Percentiles rank a stretch among this genome's conserved stretches.
Evolutionary conservation across 2,888 invertebrate genomes (phyloP).

Genomic region (Alloplasta piceator): DNA sequence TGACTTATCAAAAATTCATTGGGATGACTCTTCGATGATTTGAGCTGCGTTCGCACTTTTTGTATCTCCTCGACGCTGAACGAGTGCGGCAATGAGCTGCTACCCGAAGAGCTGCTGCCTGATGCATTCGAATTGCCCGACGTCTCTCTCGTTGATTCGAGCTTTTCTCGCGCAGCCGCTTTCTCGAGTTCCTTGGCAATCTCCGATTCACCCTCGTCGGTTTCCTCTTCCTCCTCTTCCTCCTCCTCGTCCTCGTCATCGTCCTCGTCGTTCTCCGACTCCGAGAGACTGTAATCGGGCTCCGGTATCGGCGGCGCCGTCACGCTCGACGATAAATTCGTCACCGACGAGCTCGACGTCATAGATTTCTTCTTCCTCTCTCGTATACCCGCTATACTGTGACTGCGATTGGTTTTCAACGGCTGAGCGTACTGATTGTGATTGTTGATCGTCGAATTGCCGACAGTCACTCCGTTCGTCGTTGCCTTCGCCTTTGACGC

Average conservation of each 20-base stretch:
- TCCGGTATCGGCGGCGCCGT: constrained; percentile 93
- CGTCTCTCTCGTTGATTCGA: constrained; percentile 82
- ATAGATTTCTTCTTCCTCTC: constrained; percentile 82
- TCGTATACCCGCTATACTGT: constrained; percentile 79
- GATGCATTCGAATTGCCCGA: constrained; percentile 83
- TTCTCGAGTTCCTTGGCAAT: constrained; percentile 85
- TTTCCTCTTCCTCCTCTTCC: constrained; percentile 86
- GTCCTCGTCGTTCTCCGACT: constrained; percentile 91
- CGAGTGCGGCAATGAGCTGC: constrained; percentile 92
- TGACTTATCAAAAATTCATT: constrained; percentile 89
- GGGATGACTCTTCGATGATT: constrained; percentile 94
- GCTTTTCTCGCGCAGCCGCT: constrained; percentile 83
- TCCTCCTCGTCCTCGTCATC: constrained; percentile 85
- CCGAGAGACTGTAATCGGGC: constrained; percentile 95
- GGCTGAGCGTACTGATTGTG: constrained; percentile 86
- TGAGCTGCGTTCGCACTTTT: constrained; percentile 92
- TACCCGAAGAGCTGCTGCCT: constrained; percentile 88
- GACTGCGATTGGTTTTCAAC: constrained; percentile 83
- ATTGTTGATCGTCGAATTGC: constrained; percentile 65
- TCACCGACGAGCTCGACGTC: constrained; percentile 81
- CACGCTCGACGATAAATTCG: constrained; percentile 78
- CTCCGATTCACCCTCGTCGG: constrained; percentile 84
- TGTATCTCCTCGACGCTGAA: constrained; percentile 95
- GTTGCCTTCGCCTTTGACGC: constrained; percentile 58
- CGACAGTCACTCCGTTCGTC: constrained; percentile 68